These are phyloP conservation scores for Poliocrania exsul DNA, from an alignment of 2,797 vertebrate genomes.

Conservation along the genomic window DNA sequence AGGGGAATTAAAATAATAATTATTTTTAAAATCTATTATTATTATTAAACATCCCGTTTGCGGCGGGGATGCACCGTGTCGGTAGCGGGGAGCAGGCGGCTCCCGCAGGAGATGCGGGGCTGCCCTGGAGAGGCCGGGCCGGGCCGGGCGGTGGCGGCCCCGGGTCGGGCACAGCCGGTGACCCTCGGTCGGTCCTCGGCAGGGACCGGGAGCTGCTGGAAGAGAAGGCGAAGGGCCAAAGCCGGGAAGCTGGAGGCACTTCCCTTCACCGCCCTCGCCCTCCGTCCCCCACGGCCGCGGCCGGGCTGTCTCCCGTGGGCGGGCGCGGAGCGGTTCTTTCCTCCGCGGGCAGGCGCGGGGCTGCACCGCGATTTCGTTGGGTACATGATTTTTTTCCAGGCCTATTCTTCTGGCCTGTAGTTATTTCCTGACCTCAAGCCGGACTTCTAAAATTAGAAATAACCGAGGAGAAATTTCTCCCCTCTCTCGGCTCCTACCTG, in stretches of 20 bases:
- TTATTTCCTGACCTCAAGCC: not conserved
- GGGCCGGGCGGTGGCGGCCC: not conserved
- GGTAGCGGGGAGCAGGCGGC: not conserved
- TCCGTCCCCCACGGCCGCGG: not conserved
- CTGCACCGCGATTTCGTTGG: not conserved
- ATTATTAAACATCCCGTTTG: not conserved
- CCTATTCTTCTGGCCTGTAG: not conserved
- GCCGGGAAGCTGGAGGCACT: slow-evolving; percentile 11
- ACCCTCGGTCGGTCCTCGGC: not conserved
- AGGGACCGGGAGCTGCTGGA: not conserved
- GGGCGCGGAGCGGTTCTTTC: not conserved
- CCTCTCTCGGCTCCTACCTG: not conserved
- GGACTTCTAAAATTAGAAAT: not conserved
- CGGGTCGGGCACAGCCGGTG: not conserved
- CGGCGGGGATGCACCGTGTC: not conserved
- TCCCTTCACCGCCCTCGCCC: not conserved
- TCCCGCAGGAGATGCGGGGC: not conserved
- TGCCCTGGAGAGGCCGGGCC: not conserved
- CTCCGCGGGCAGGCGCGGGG: not conserved
- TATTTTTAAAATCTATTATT: not conserved
- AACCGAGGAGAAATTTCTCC: not conserved
- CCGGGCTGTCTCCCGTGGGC: not conserved
- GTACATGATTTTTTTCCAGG: not conserved
- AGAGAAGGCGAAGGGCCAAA: slow-evolving; percentile 24
- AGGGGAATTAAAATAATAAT: not conserved